phyloP scores from a whole-genome alignment of 2,113 vertebrate species.

The Origma solitaria region DNA sequence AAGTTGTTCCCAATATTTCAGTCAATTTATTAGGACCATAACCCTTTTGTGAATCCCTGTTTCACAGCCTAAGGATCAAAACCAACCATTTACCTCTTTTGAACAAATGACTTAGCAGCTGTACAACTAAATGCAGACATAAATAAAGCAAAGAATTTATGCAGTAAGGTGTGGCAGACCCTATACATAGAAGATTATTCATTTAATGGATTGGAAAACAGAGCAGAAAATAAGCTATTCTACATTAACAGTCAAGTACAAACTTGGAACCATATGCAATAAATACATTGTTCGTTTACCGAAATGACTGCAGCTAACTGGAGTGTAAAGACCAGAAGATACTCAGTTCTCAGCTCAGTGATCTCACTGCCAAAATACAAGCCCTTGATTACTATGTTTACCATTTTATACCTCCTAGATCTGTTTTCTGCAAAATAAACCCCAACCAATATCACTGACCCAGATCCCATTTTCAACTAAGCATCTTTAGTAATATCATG shows the following conservation, averaged over 20 bases:
- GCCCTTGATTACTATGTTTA: slow-evolving; percentile 48
- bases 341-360: slow-evolving; percentile 1
- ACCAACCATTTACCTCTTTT: slow-evolving; percentile 60
- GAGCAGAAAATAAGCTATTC: slow-evolving; percentile 36
- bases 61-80: slow-evolving; percentile 84
- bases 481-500: slow-evolving; percentile 38
- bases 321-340: slow-evolving; percentile 35
- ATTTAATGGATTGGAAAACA: slow-evolving; percentile 41
- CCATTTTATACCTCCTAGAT: slow-evolving; percentile 10
- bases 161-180: slow-evolving; percentile 77
- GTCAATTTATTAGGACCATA: not conserved
- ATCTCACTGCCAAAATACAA: slow-evolving; percentile 4
- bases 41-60: slow-evolving; percentile 3
- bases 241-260: not conserved
- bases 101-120: slow-evolving; percentile 75
- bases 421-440: slow-evolving; percentile 63
- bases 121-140: slow-evolving; percentile 75
- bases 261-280: not conserved
- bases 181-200: slow-evolving; percentile 53
- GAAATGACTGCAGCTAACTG: slow-evolving; percentile 36
- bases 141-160: slow-evolving; percentile 79
- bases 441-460: slow-evolving; percentile 58
- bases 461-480: slow-evolving; percentile 71
- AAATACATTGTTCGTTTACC: slow-evolving; percentile 35
- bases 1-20: slow-evolving; percentile 8